A percentile compares a stretch with the other conserved stretches of the same genome.
These are phyloP conservation scores for Hydrolagus colliei DNA, from an alignment of 2,797 vertebrate genomes.

Conservation along the genomic window DNA sequence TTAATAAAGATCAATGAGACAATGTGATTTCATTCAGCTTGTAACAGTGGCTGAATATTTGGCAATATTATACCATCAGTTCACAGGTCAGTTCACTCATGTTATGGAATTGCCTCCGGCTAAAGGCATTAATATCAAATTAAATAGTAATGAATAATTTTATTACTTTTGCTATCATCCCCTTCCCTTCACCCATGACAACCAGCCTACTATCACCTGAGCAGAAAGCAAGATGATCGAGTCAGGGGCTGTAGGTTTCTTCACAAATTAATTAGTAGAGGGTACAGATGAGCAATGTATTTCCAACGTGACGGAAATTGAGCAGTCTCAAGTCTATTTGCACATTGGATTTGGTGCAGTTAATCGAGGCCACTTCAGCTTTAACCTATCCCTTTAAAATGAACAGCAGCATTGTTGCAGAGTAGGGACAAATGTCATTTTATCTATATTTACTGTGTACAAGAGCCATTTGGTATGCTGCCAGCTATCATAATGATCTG, in stretches of 20 bases:
- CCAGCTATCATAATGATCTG: no score
- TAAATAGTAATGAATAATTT: not conserved
- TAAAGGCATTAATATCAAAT: slow-evolving; percentile 15
- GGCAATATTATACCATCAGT: not conserved
- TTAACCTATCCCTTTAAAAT: not conserved
- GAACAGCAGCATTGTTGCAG: no score
- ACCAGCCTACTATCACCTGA: not conserved
- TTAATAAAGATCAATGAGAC: not conserved
- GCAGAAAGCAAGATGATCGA: not conserved
- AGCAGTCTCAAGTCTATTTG: no score
- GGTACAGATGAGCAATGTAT: no score
- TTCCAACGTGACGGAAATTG: no score
- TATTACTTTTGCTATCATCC: not conserved
- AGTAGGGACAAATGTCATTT: not conserved
- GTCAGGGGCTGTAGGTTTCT: not conserved
- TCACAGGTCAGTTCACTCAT: not conserved
- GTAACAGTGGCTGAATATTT: not conserved
- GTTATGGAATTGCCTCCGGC: not conserved
- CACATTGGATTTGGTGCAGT: no score
- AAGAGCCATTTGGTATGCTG: not conserved
- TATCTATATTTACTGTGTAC: not conserved
- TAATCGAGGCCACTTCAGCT: not conserved
- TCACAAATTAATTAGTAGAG: not conserved
- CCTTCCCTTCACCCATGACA: not conserved
- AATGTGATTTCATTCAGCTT: not conserved